Evolutionary conservation across 2,888 invertebrate genomes (phyloP).

Genomic region (Artemia sinica): DNA sequence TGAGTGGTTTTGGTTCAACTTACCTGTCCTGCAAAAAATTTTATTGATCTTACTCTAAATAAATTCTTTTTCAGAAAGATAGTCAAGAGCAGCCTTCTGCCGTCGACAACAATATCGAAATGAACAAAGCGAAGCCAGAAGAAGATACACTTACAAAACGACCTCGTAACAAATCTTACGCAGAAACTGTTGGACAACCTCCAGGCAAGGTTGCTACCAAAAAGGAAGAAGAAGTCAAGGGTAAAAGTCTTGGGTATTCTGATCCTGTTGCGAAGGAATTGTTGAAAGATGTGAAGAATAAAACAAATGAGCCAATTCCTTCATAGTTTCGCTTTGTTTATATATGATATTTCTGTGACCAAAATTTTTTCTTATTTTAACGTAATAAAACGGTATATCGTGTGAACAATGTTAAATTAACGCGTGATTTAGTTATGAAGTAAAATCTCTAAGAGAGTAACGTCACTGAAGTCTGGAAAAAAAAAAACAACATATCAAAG

Average conservation of each 20-base stretch:
- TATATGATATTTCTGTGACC: neutral
- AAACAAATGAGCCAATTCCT: neutral
- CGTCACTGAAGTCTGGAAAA: no score
- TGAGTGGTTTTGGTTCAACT: no score
- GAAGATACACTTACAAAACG: slow-evolving; percentile 9
- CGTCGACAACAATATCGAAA: neutral
- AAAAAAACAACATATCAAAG: no score
- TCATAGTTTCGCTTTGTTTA: slow-evolving; percentile 2
- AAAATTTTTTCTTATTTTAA: no score
- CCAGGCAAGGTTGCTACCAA: neutral
- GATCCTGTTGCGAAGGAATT: neutral
- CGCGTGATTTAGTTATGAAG: no score
- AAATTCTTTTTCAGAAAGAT: slow-evolving; percentile 3
- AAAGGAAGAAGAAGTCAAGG: neutral
- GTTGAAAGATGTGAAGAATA: slow-evolving; percentile 9
- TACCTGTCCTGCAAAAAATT: no score
- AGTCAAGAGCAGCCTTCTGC: slow-evolving; percentile 1
- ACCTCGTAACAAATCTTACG: neutral
- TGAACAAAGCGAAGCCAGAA: slow-evolving; percentile 13
- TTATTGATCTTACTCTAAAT: no score
- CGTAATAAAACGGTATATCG: no score
- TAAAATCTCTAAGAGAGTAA: no score
- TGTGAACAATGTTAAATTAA: no score
- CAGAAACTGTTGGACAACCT: neutral
- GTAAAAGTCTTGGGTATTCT: neutral